A percentile compares a stretch with the other conserved stretches of the same genome.
Conservation (phyloP, 1,140 invertebrate genomes). For the Pristionchus pacificus region DNA sequence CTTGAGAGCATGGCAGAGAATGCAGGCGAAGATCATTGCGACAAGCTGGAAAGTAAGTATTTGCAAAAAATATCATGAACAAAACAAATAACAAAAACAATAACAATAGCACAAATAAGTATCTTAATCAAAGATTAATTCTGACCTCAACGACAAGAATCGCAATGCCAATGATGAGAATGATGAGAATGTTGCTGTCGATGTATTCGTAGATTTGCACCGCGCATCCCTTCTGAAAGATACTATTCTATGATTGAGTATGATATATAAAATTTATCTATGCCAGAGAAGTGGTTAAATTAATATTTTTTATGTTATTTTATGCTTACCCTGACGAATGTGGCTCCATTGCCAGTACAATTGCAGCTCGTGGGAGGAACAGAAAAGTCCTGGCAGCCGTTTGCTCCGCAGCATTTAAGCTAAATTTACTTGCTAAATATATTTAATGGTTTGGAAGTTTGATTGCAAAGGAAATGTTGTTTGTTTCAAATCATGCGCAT, state of each 20-base stretch:
- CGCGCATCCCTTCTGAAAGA: conserved; percentile 27
- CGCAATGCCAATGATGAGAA: conserved; percentile 14
- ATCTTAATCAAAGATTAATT: too few relatives aligned
- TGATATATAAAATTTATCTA: too few relatives aligned
- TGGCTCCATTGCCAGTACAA: not conserved
- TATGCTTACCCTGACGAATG: not conserved
- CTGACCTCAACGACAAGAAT: conserved; percentile 27
- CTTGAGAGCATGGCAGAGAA: conserved; percentile 19
- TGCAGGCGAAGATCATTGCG: conserved; percentile 27
- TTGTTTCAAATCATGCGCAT: too few relatives aligned
- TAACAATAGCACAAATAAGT: too few relatives aligned
- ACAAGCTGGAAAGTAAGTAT: conserved; percentile 13
- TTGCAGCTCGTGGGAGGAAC: conserved; percentile 8
- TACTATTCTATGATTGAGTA: too few relatives aligned
- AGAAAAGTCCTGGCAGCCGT: conserved; percentile 16
- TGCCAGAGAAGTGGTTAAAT: conserved; percentile 8
- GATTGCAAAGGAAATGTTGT: too few relatives aligned
- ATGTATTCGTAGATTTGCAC: conserved; percentile 9
- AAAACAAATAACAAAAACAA: too few relatives aligned
- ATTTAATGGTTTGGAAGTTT: not conserved
- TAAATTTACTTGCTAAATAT: not conserved
- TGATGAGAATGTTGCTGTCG: conserved; percentile 17
- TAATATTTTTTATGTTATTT: not conserved
- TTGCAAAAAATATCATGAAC: too few relatives aligned
- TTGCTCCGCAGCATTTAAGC: conserved; percentile 25